Percentiles rank a stretch among this genome's conserved stretches.
These are phyloP conservation scores for Origma solitaria DNA, from an alignment of 2,113 vertebrate species.

Conservation along the genomic window DNA sequence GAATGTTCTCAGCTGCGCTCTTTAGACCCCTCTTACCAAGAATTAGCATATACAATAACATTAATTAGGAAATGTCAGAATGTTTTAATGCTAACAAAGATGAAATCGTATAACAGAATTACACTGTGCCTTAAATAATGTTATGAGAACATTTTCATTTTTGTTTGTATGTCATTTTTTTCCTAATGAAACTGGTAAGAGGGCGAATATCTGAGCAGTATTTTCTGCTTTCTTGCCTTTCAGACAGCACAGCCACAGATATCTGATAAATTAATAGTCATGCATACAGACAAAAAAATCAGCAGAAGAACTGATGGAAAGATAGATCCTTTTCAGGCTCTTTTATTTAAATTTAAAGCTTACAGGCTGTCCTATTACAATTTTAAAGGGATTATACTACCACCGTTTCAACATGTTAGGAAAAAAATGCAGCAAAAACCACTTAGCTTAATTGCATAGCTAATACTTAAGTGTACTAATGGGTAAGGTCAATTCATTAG, in stretches of 20 bases:
- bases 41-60: slow-evolving; percentile 33
- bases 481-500: background rate
- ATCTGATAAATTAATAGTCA: background rate
- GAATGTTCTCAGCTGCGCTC: slow-evolving; percentile 46
- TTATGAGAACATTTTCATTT: background rate
- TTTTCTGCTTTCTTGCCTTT: background rate
- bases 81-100: slow-evolving; percentile 22
- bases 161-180: background rate
- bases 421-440: fast-evolving
- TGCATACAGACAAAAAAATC: background rate
- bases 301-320: background rate
- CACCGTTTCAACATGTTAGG: background rate
- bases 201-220: background rate
- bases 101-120: background rate
- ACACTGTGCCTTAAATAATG: slow-evolving; percentile 23
- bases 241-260: background rate
- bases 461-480: background rate
- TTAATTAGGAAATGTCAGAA: slow-evolving; percentile 55
- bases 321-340: background rate
- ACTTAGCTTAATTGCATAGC: background rate
- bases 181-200: background rate
- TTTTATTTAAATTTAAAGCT: background rate
- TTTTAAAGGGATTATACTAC: background rate
- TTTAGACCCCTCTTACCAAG: slow-evolving; percentile 8
- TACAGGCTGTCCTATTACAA: background rate